These are phyloP conservation scores for Coelopa frigida DNA, from an alignment of 1,140 invertebrate genomes.

Conservation along the genomic window DNA sequence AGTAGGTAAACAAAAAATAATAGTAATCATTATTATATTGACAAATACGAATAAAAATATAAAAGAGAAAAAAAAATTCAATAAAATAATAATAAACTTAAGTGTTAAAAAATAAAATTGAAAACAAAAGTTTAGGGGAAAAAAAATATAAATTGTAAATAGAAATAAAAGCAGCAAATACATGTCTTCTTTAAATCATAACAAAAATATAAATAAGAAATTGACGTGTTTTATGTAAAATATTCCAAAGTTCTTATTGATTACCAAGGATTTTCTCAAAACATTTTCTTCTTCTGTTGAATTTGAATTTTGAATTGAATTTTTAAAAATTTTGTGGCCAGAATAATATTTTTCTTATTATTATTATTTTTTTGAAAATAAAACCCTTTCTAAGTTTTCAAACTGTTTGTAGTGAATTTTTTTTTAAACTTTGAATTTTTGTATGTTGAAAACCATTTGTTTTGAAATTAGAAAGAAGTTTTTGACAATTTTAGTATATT, in stretches of 20 bases:
- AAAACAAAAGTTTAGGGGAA: slow-evolving; percentile 33
- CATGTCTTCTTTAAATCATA: background rate
- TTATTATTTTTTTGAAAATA: background rate
- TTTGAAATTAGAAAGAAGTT: no score
- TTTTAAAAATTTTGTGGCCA: slow-evolving; percentile 11
- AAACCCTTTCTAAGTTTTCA: no score
- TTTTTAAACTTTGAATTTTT: background rate
- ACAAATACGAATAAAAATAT: background rate
- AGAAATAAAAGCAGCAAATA: background rate
- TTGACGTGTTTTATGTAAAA: no score
- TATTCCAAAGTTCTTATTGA: no score
- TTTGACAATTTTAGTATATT: no score
- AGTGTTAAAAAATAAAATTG: slow-evolving; percentile 11
- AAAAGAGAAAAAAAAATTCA: slow-evolving; percentile 18
- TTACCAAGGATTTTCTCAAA: no score
- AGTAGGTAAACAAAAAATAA: background rate
- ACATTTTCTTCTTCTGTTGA: no score
- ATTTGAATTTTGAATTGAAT: no score
- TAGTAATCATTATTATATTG: background rate
- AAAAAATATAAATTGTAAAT: slow-evolving; percentile 5
- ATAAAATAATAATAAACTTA: slow-evolving; percentile 26
- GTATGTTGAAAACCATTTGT: no score
- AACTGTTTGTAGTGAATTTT: background rate
- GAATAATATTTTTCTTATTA: background rate
- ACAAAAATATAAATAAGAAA: no score